A percentile compares a stretch with the other conserved stretches of the same genome.
Evolutionary conservation across 2,888 invertebrate genomes (phyloP).

Genomic region (Cepaea hortensis): DNA sequence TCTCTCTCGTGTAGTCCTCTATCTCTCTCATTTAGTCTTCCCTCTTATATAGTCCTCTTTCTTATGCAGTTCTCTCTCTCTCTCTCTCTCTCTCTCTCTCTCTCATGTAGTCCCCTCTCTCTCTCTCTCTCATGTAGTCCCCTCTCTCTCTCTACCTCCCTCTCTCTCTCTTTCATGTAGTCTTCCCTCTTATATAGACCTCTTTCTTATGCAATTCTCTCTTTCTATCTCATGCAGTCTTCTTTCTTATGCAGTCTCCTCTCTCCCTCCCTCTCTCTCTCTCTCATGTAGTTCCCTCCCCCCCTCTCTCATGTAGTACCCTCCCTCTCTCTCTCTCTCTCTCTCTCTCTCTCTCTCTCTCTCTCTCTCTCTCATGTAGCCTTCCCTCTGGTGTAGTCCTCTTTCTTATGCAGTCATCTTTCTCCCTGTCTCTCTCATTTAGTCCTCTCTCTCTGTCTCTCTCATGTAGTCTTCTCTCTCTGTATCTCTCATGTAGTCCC

Average conservation of each 20-base stretch:
- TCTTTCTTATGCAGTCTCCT: neutral
- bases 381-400: neutral
- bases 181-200: too few species aligned
- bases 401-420: neutral
- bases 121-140: neutral
- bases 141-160: constrained; percentile 3
- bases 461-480: neutral
- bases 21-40: neutral
- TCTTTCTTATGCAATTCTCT: too few species aligned
- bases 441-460: neutral
- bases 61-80: too few species aligned
- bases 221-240: too few species aligned
- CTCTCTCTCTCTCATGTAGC: constrained; percentile 26
- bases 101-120: neutral
- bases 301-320: too few species aligned
- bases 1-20: neutral
- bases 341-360: constrained; percentile 37
- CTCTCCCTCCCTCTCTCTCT: neutral
- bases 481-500: neutral
- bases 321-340: constrained; percentile 20
- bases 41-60: neutral
- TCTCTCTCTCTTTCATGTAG: constrained; percentile 5
- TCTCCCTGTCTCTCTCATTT: neutral
- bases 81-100: constrained; percentile 2
- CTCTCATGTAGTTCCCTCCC: neutral